Evolutionary conservation across 2,797 vertebrate genomes (phyloP), one percentile per base, ranked within the genome.

Genomic region (Galaxias olidus): DNA sequence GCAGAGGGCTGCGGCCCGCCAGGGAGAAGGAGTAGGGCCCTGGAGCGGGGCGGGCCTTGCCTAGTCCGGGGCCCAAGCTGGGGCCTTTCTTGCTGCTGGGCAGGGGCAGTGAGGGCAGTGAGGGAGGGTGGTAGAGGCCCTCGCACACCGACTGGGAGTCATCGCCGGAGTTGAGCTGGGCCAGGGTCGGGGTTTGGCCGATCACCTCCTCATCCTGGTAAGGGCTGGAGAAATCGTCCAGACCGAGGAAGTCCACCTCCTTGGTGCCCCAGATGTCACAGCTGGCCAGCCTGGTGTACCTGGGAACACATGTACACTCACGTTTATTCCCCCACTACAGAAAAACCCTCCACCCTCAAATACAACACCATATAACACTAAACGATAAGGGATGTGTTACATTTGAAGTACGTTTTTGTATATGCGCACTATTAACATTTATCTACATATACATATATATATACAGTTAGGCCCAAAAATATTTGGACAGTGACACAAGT

Each of bases 251-350:
- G 86, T 99, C 98, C 82, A 97, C 97, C 89, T 99, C 98, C 91
- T 98, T 99, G 83, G 96, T 98, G 83, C 98, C 97, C 98, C 97
- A 99, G 90, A 99, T 98, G 84, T 98, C 97, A 90, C 94, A 99
- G 91, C 94, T 99, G 85, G 96, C 93, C 84, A 99, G 90, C 77
- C 95, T 95, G 78, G 96, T 98, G 84, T 99, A 99, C 84, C 87
- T 90, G 77, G 42, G 18, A 14, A 74, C 7, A 74, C 7, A n/a
- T n/a, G n/a, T n/a, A n/a, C n/a, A n/a, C 45, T 78, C 46, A 77
- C 0, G 66, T 5, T 53, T 5, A 53, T 30, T 30, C 30, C 30
- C 30, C 2, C 6, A 6, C 6, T 30, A 30, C 30, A 30, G 30
- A 30, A 30, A 30, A 30, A 6, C 30, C 2, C 30, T 30, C 6